Conservation (phyloP, 2,113 vertebrate genomes). For the Mastomys coucha region DNA sequence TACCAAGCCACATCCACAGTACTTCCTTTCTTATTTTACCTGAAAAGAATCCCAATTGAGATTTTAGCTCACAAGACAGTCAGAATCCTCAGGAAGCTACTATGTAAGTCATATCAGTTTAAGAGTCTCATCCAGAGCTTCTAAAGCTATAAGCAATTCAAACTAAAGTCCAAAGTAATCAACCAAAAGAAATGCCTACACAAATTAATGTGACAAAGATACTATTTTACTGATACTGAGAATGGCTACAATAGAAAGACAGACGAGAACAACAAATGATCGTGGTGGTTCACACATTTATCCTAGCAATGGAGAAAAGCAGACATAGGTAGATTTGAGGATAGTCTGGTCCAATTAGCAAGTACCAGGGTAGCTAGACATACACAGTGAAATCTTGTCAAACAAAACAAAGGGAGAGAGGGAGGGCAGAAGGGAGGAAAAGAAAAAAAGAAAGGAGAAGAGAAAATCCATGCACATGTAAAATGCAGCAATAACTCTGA, state of each 20-base stretch:
- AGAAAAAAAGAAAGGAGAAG: neutral
- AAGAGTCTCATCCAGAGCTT: neutral
- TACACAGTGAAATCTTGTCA: neutral
- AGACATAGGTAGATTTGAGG: neutral
- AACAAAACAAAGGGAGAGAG: too few relatives aligned
- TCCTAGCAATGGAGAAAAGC: neutral
- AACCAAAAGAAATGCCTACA: neutral
- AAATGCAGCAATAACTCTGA: neutral
- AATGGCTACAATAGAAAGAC: neutral
- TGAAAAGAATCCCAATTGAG: conserved; percentile 15
- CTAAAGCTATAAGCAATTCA: neutral
- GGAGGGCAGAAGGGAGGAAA: too few relatives aligned
- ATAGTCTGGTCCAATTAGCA: neutral
- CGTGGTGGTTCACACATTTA: neutral
- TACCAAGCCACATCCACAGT: neutral
- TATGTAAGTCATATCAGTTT: neutral
- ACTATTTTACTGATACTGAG: neutral
- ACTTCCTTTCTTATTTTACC: neutral
- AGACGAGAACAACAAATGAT: neutral
- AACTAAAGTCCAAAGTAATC: conserved; percentile 28
- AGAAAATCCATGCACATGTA: neutral
- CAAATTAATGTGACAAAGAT: conserved; percentile 15
- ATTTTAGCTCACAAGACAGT: neutral
- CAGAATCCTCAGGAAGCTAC: neutral
- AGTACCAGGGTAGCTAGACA: neutral